A percentile compares a stretch with the other conserved stretches of the same genome.
Evolutionary conservation across 2,113 vertebrate genomes (phyloP).

Genomic region (Bambusicola thoracicus): DNA sequence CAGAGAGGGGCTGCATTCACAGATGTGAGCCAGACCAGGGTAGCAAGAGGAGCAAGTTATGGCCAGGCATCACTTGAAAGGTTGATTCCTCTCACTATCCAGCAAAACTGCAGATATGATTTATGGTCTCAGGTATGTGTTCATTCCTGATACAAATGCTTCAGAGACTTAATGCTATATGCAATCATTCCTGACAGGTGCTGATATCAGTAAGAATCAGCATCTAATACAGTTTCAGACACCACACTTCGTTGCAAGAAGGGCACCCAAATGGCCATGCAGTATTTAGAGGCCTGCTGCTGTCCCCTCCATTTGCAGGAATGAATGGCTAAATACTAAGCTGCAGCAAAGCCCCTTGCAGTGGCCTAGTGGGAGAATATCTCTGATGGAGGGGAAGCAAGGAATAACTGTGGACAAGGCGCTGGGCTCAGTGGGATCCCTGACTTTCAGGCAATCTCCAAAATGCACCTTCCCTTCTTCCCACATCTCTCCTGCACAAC

Average conservation of each 20-base stretch:
- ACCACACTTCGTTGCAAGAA: background rate
- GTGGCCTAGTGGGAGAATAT: background rate
- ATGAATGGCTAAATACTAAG: background rate
- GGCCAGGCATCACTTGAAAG: background rate
- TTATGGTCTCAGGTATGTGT: background rate
- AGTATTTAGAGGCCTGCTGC: background rate
- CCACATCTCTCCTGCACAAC: background rate
- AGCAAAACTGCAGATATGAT: background rate
- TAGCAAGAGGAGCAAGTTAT: background rate
- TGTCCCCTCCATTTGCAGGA: background rate
- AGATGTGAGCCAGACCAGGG: background rate
- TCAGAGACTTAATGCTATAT: background rate
- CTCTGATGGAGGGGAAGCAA: background rate
- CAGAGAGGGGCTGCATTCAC: conserved; percentile 16
- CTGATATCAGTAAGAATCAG: background rate
- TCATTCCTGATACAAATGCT: background rate
- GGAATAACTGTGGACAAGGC: background rate
- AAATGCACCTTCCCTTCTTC: background rate
- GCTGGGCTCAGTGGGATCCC: background rate
- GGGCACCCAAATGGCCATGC: background rate
- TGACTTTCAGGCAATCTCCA: background rate
- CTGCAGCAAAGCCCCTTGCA: background rate
- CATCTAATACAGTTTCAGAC: background rate
- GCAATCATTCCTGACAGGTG: background rate
- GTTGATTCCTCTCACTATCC: background rate